Evolutionary conservation across 2,797 vertebrate species (phyloP).

Genomic region (Hafferia zeledoni): DNA sequence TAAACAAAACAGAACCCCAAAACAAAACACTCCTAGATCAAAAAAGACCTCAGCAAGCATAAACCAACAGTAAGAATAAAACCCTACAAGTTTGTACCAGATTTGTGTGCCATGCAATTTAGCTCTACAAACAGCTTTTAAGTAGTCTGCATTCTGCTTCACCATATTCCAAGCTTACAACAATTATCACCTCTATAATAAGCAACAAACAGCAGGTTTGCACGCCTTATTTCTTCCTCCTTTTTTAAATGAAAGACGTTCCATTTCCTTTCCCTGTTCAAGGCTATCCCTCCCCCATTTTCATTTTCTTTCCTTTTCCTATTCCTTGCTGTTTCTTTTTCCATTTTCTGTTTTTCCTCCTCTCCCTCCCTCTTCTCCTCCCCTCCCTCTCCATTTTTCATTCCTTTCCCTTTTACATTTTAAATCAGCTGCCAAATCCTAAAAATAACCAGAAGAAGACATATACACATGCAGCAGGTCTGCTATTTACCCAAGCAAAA

Average conservation of each 20-base stretch:
- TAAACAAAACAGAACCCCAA: background rate
- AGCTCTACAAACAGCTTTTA: background rate
- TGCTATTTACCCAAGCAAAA: background rate
- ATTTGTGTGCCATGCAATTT: background rate
- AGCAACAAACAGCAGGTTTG: background rate
- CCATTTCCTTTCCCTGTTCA: background rate
- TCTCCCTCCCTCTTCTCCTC: background rate
- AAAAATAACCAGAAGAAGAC: background rate
- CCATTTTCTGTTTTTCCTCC: background rate
- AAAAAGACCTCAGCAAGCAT: background rate
- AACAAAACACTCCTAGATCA: background rate
- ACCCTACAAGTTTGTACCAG: background rate
- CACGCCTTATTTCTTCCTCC: background rate
- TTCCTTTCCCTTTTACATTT: background rate
- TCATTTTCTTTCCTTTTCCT: background rate
- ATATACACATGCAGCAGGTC: background rate
- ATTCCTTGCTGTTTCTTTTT: background rate
- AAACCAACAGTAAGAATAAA: background rate
- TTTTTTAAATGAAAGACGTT: background rate
- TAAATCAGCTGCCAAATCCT: background rate
- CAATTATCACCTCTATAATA: background rate
- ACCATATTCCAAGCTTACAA: background rate
- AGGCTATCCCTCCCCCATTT: background rate
- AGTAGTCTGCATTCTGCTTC: background rate
- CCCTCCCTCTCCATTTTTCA: background rate